Percentiles rank a stretch among this genome's conserved stretches.
Conservation (phyloP, 1,140 invertebrate species). For the Lethrus apterus region DNA sequence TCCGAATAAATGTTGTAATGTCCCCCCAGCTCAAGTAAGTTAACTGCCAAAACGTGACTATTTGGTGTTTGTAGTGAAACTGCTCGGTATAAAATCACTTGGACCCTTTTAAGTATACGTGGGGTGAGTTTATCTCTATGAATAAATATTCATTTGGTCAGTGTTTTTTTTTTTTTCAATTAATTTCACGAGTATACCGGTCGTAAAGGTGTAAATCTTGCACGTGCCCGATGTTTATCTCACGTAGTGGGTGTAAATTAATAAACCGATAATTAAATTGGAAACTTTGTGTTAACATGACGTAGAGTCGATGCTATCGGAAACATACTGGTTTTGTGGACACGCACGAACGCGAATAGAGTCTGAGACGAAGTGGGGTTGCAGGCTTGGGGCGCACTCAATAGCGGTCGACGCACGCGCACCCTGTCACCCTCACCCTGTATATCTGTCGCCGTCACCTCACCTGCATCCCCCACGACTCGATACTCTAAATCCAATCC, state of each 20-base stretch:
- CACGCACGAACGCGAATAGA: slow-evolving; percentile 26
- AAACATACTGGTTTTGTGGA: slow-evolving; percentile 13
- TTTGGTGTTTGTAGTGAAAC: too few species aligned
- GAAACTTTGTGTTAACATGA: slow-evolving; percentile 29
- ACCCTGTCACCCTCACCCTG: slow-evolving; percentile 20
- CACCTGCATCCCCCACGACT: slow-evolving; percentile 31
- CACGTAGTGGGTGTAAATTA: slow-evolving; percentile 21
- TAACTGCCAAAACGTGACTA: too few species aligned
- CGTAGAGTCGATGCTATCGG: slow-evolving; percentile 23
- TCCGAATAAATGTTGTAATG: too few species aligned
- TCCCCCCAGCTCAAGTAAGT: too few species aligned
- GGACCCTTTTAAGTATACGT: too few species aligned
- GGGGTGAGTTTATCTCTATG: too few species aligned
- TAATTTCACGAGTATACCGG: neutral
- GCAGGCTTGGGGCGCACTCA: slow-evolving; percentile 34
- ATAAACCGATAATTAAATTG: slow-evolving; percentile 27
- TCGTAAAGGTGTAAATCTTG: slow-evolving; percentile 6
- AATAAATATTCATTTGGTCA: too few species aligned
- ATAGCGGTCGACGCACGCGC: slow-evolving; percentile 32
- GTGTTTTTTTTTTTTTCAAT: slow-evolving; percentile 11
- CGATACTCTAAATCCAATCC: slow-evolving; percentile 33
- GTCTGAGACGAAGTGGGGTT: slow-evolving; percentile 38
- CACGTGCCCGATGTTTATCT: slow-evolving; percentile 19
- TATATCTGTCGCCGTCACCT: slow-evolving; percentile 27
- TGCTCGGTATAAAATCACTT: too few species aligned